Percentiles rank a stretch among this genome's conserved stretches.
phyloP scores from a whole-genome alignment of 2,888 invertebrate species.

The Choristoneura rosaceana region DNA sequence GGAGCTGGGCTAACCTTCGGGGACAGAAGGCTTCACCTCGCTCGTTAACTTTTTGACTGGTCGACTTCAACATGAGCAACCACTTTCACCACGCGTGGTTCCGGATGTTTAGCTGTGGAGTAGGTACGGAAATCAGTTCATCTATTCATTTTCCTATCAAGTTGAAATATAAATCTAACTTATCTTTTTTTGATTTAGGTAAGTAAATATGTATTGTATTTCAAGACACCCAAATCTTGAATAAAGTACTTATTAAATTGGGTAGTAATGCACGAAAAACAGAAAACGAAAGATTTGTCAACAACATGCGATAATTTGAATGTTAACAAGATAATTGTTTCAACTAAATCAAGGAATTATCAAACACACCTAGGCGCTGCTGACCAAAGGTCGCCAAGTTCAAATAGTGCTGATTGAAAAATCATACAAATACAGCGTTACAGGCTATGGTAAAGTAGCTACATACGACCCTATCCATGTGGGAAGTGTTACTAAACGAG shows the following conservation, averaged over 20 bases:
- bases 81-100: slow-evolving; percentile 31
- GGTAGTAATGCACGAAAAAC: not conserved
- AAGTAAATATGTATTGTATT: not conserved
- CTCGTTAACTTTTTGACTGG: slow-evolving; percentile 43
- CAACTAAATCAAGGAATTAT: not conserved
- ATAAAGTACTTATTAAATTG: not conserved
- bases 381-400: not conserved
- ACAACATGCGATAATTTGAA: not conserved
- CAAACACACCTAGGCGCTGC: not conserved
- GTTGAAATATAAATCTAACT: not conserved
- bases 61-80: slow-evolving; percentile 18
- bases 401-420: not conserved
- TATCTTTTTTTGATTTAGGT: not conserved
- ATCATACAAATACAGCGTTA: not conserved
- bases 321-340: too few species aligned
- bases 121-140: slow-evolving; percentile 40
- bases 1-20: slow-evolving; percentile 64
- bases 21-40: slow-evolving; percentile 60
- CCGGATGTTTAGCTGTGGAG: slow-evolving; percentile 39
- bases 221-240: too few species aligned
- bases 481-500: not conserved
- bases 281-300: not conserved
- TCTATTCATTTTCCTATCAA: slow-evolving; percentile 13
- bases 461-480: not conserved
- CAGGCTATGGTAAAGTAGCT: too few species aligned